phyloP scores from a whole-genome alignment of 2,113 vertebrate genomes.

The Spermophilus dauricus region DNA sequence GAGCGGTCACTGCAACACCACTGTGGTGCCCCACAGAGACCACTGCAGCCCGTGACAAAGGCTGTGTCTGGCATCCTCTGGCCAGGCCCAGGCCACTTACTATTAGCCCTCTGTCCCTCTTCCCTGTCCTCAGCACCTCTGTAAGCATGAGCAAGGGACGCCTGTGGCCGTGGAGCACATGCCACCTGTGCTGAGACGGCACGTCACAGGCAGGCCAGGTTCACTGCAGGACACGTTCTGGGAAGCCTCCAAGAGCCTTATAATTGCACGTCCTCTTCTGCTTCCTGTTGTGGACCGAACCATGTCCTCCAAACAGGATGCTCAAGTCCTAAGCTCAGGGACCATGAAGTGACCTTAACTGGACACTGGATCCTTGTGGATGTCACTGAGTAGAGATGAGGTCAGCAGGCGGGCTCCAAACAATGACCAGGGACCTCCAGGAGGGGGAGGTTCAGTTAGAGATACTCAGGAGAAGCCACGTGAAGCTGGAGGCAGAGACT shows the following conservation, averaged over 20 bases:
- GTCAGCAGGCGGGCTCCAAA: not conserved
- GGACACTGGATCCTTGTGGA: not conserved
- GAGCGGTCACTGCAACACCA: not conserved
- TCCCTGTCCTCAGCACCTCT: fast-evolving
- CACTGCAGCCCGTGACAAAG: not conserved
- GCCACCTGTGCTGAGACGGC: not conserved
- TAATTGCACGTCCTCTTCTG: not conserved
- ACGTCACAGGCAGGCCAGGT: fast-evolving
- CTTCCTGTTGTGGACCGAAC: not conserved
- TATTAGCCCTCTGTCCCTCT: no score
- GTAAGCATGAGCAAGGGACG: fast-evolving
- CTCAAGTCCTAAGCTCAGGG: not conserved
- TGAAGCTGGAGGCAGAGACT: not conserved
- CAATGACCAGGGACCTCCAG: no score
- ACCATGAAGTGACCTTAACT: not conserved
- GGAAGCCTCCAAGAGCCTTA: not conserved
- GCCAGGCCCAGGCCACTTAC: not conserved
- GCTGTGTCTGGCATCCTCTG: not conserved
- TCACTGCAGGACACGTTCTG: not conserved
- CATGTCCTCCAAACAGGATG: not conserved
- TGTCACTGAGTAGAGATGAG: not conserved
- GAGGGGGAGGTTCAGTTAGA: not conserved
- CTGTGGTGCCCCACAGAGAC: not conserved
- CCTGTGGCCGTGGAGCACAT: fast-evolving
- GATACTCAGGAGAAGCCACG: not conserved